Conservation (phyloP, 2,113 vertebrate genomes). For the Pantherophis guttatus region DNA sequence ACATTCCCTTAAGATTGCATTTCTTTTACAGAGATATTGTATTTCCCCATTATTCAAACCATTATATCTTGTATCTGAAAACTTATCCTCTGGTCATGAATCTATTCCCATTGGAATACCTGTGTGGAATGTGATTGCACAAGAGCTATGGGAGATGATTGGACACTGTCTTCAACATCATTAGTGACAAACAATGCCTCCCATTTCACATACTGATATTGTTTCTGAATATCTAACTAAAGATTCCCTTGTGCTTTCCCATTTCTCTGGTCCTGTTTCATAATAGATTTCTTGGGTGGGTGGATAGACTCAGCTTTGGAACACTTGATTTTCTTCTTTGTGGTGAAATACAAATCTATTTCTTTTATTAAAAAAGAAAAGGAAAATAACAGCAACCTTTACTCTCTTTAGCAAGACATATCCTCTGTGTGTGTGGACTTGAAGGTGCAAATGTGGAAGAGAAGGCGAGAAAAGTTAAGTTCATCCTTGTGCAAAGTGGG, state of each 20-base stretch:
- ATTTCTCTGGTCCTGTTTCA: not conserved
- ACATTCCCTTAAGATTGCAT: not conserved
- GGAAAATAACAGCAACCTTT: not conserved
- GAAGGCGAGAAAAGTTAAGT: not conserved
- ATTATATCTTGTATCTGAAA: not conserved
- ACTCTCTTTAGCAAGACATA: not conserved
- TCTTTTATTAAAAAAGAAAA: not conserved
- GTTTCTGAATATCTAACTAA: not conserved
- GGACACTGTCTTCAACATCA: not conserved
- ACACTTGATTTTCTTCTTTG: no score
- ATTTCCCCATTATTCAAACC: not conserved
- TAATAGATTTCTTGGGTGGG: not conserved
- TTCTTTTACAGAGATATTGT: not conserved
- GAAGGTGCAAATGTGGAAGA: not conserved
- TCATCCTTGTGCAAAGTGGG: not conserved
- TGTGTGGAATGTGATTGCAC: not conserved
- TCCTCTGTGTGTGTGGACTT: not conserved
- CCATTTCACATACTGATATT: not conserved
- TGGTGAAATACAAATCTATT: not conserved
- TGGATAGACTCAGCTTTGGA: not conserved
- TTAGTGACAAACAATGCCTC: not conserved
- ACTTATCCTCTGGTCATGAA: not conserved
- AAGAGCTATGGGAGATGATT: not conserved
- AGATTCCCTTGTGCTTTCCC: not conserved
- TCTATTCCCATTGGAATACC: not conserved